Evolutionary conservation across 2,888 invertebrate species (phyloP), one percentile per base, ranked within the genome.

Genomic region (Parapristionchus giblindavisi): DNA sequence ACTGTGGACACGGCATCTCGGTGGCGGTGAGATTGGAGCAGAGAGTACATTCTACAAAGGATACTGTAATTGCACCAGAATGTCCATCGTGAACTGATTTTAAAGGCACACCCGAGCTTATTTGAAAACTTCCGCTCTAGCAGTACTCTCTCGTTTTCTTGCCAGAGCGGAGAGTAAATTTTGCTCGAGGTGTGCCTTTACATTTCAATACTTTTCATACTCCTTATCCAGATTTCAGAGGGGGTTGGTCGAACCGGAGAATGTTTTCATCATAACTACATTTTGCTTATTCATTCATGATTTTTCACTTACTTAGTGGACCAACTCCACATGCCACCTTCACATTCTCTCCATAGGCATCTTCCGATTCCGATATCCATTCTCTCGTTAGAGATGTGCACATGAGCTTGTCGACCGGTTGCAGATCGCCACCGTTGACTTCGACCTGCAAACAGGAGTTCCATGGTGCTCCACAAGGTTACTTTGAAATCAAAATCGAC

Each of bases 321-420:
- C 71, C 71, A 17, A 43, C 71, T 71, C 71, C 71, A 29, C 71
- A 71, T 17, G 71, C 71, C 17, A 71, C 71, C n/a, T 71, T 71
- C 43, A 71, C 71, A 27, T 71, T 71, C 58, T 71, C 71, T 11
- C 71, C 71, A 24, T 56, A 71, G 4, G 71, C 71, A 32, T 71
- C 71, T 32, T 71, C 71, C 29, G 71, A 71, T n/a, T 71, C 71
- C 17, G 56, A 56, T 1, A 71, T 43, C 71, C 71, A 71, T 32
- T 71, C 71, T 21, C 58, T 36, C 29, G 56, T 58, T 17, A 71
- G 71, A 17, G 71, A 71, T 21, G 71, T 71, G 40, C 71, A 71
- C 71, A 32, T 29, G n/a, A 71, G 40, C 21, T 51, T 43, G 34
- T 71, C 71, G 3, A 71, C 71, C 27, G 71, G 71, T n/a, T 71